A percentile compares a stretch with the other conserved stretches of the same genome.
phyloP scores from a whole-genome alignment of 1,140 invertebrate genomes.

The Danaus plexippus region DNA sequence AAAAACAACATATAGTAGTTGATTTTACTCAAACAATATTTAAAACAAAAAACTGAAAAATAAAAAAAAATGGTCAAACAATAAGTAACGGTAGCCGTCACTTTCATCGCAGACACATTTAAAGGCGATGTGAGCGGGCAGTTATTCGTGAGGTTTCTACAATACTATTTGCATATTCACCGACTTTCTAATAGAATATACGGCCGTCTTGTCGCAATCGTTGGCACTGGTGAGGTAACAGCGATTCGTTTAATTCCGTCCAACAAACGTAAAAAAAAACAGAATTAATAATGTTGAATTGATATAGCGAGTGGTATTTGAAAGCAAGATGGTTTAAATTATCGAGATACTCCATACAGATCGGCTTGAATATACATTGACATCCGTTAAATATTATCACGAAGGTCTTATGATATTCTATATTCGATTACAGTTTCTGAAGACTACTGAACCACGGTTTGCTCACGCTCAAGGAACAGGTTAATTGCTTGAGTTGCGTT shows the following conservation, averaged over 20 bases:
- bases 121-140: conserved; percentile 67
- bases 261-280: conserved; percentile 19
- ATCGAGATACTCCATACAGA: conserved; percentile 20
- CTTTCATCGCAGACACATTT: conserved; percentile 69
- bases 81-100: conserved; percentile 64
- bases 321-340: too few relatives aligned
- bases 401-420: conserved; percentile 14
- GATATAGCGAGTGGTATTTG: too few relatives aligned
- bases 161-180: conserved; percentile 71
- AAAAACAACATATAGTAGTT: too few relatives aligned
- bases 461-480: conserved; percentile 24
- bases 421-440: conserved; percentile 34
- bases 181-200: conserved; percentile 71
- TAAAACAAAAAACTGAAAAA: too few relatives aligned
- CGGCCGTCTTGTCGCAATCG: conserved; percentile 65
- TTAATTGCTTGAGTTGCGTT: conserved; percentile 38
- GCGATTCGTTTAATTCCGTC: conserved; percentile 61
- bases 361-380: too few relatives aligned
- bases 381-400: too few relatives aligned
- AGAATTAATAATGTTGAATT: background rate
- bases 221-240: conserved; percentile 61
- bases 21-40: too few relatives aligned
- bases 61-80: conserved; percentile 52
- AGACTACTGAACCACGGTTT: conserved; percentile 29
- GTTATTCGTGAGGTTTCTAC: conserved; percentile 70